Evolutionary conservation across 2,888 invertebrate species (phyloP).

Genomic region (Drosophila neonasuta): DNA sequence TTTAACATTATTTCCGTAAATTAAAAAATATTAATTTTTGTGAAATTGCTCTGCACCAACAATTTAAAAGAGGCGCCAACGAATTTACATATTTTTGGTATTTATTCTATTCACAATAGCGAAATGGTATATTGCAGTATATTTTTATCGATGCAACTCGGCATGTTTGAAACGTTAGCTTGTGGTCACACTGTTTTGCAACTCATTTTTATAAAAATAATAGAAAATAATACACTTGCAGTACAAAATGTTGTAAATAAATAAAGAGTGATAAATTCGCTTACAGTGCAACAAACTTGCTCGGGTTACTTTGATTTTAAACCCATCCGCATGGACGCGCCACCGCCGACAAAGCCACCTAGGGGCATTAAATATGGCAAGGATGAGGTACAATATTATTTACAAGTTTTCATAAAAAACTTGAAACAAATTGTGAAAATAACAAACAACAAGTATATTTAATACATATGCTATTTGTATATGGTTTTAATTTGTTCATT

Average conservation of each 20-base stretch:
- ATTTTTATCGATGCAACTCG: not conserved
- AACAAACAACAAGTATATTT: not conserved
- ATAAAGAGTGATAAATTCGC: conserved; percentile 15
- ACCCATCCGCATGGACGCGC: conserved; percentile 83
- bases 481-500: not conserved
- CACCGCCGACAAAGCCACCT: conserved; percentile 91
- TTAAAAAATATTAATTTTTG: not conserved
- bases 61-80: not conserved
- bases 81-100: not conserved
- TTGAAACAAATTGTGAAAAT: not conserved
- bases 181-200: conserved; percentile 39
- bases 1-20: not conserved
- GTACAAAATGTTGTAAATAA: conserved; percentile 44
- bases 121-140: not conserved
- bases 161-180: not conserved
- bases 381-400: conserved; percentile 86
- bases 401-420: conserved; percentile 9
- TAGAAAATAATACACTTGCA: conserved; percentile 27
- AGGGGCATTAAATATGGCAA: conserved; percentile 92
- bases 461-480: no score
- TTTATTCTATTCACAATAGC: not conserved
- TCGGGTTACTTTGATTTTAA: conserved; percentile 50
- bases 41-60: not conserved
- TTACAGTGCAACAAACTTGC: conserved; percentile 33
- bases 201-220: conserved; percentile 39